Conservation (phyloP, 2,888 invertebrate genomes). For the Pyrrhia umbra region DNA sequence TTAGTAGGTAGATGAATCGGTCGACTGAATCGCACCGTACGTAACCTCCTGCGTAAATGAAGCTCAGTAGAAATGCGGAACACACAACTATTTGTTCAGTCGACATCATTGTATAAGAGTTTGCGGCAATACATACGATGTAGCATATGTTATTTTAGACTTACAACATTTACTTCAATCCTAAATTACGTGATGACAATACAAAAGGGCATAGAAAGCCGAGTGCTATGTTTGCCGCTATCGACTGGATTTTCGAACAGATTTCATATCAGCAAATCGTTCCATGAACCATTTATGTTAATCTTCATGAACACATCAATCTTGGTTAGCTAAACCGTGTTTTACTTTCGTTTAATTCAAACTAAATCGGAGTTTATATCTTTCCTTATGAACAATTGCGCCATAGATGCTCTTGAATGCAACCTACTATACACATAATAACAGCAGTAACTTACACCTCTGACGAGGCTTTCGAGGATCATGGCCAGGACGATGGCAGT, state of each 20-base stretch:
- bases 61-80: constrained; percentile 89
- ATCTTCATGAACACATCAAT: not conserved
- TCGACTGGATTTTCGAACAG: constrained; percentile 58
- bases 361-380: no score
- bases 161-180: constrained; percentile 88
- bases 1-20: constrained; percentile 70
- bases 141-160: constrained; percentile 88
- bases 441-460: not conserved
- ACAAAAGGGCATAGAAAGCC: constrained; percentile 78
- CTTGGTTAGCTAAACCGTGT: not conserved
- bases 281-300: not conserved
- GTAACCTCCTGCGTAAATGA: constrained; percentile 86
- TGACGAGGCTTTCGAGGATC: constrained; percentile 1
- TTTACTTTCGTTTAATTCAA: no score
- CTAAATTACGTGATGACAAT: constrained; percentile 87
- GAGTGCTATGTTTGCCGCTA: constrained; percentile 57
- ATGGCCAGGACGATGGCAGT: not conserved
- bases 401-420: not conserved
- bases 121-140: constrained; percentile 84
- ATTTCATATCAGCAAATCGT: constrained; percentile 38
- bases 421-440: not conserved
- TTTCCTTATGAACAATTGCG: not conserved
- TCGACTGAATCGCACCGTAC: constrained; percentile 74
- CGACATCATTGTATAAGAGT: constrained; percentile 90
- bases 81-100: constrained; percentile 89